Evolutionary conservation across 2,888 invertebrate species (phyloP).

Genomic region (Siphonodentalium dalli): DNA sequence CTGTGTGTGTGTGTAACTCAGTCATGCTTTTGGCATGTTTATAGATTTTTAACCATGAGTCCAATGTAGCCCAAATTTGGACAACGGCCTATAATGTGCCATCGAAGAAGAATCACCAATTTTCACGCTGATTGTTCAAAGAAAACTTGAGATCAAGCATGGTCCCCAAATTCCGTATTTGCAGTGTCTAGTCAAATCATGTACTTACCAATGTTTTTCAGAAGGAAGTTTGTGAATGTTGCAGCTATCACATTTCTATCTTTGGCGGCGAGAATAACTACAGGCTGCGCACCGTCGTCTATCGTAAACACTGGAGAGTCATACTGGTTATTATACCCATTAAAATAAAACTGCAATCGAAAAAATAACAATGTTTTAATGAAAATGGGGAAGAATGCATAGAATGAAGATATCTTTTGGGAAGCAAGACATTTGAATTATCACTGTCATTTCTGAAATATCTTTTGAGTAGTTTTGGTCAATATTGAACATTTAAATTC

Average conservation of each 20-base stretch:
- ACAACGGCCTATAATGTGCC: too few relatives aligned
- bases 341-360: conserved; percentile 73
- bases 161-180: too few relatives aligned
- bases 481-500: too few relatives aligned
- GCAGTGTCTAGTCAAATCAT: not conserved
- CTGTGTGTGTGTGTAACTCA: too few relatives aligned
- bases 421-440: not conserved
- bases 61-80: too few relatives aligned
- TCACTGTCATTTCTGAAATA: not conserved
- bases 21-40: too few relatives aligned
- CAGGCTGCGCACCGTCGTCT: conserved; percentile 90
- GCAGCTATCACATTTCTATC: conserved; percentile 91
- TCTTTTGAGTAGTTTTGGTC: too few relatives aligned
- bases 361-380: conserved; percentile 1
- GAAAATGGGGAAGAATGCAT: not conserved
- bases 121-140: too few relatives aligned
- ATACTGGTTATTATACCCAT: conserved; percentile 70
- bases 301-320: conserved; percentile 76
- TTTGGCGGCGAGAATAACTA: conserved; percentile 80
- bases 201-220: conserved; percentile 81
- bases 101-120: too few relatives aligned
- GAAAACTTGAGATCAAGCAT: too few relatives aligned
- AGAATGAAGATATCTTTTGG: not conserved
- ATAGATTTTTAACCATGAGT: not conserved
- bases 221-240: conserved; percentile 87